These are phyloP conservation scores for Caenorhabditis briggsae DNA, from an alignment of 1,140 invertebrate genomes.

Conservation along the genomic window DNA sequence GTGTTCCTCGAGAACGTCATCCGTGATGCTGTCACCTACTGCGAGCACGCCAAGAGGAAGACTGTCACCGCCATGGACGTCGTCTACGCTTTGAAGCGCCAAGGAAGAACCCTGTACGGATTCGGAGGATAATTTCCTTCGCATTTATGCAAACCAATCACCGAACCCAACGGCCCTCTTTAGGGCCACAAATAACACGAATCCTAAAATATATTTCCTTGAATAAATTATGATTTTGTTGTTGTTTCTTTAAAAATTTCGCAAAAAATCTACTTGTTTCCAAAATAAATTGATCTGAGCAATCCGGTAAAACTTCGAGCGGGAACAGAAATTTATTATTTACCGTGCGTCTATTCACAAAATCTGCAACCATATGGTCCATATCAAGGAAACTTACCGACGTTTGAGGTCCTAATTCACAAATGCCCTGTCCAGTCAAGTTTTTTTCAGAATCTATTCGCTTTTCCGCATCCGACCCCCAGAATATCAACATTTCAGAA, in stretches of 20 bases:
- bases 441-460: too few relatives aligned
- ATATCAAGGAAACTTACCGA: too few relatives aligned
- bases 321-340: too few relatives aligned
- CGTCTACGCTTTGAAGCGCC: conserved; percentile 87
- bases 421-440: too few relatives aligned
- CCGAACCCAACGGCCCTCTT: conserved; percentile 70
- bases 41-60: conserved; percentile 87
- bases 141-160: not conserved
- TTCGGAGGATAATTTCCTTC: conserved; percentile 79
- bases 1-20: conserved; percentile 86
- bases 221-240: not conserved
- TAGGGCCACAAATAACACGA: conserved; percentile 65
- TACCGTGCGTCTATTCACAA: too few relatives aligned
- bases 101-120: conserved; percentile 83
- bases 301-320: too few relatives aligned
- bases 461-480: too few relatives aligned
- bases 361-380: too few relatives aligned
- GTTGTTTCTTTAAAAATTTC: too few relatives aligned
- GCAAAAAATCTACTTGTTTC: not conserved
- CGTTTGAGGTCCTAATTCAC: too few relatives aligned
- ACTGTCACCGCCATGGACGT: conserved; percentile 89
- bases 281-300: not conserved
- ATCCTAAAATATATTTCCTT: not conserved
- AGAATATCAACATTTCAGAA: too few relatives aligned
- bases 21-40: conserved; percentile 86